Base-by-base conservation (phyloP, 35 echinoderm and acorn worm genomes). In the Heliocidaris erythrogramma region DNA sequence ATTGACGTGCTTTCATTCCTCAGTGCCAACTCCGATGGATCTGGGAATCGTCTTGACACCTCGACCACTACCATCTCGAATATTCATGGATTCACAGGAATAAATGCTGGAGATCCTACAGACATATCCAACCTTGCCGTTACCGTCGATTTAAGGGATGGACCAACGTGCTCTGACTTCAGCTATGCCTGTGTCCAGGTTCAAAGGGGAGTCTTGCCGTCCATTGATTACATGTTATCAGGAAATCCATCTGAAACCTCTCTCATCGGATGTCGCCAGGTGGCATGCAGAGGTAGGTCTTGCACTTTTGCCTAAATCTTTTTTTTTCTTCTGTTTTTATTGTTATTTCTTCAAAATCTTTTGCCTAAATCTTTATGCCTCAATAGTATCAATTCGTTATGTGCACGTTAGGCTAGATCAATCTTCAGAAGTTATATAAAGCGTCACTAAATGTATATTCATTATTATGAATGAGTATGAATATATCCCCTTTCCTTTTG, bases 81-180 rank as follows among this genome's bases (percentile, higher is more conserved):
- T 24, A 17, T 2, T 27, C 91, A 92, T 48, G 48, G 91, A 29
- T 30, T 30, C 30, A 52, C 48, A 49, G 48, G 91, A 30, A 30
- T 92, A 49, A 50, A 24, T 12, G 91, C 91, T 59, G 91, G 91
- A 7, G 5, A 12, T 14, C 91, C 91, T 49, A 48, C 91, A 27
- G 21, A 10, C 14, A 92, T 92, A 30, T 49, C 47, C 16, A 59
- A 49, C 14, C 21, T 92, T 92, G 47, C 48, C 8, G 17, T 92
- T 13, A 59, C 50, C 50, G 7, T 92, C 24, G 48, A 92, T 92
- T 49, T 92, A 13, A 32, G n/a, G 7, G 91, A 59, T n/a, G 91
- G 91, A 59, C 91, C 91, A 92, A 92, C 91, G 18, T 92, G 91
- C 30, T 92, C 91, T 48, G 31, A 52, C 8, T 92, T 92, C 30